Conservation (phyloP, 2,888 invertebrate genomes). For the Nymphalis c-album region DNA sequence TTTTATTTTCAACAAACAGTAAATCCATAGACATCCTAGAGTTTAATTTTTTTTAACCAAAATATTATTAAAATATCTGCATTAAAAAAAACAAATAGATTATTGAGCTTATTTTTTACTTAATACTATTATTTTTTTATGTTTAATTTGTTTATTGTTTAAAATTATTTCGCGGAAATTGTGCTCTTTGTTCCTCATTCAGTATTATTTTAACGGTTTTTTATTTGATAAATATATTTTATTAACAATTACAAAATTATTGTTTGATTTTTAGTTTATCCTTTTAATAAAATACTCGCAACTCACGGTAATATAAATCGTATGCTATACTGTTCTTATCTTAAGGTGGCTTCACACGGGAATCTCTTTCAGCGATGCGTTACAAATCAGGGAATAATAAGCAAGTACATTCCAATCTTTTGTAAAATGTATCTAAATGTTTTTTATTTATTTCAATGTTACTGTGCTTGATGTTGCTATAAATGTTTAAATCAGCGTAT, state of each 20-base stretch:
- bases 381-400: slow-evolving; percentile 33
- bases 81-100: too few species aligned
- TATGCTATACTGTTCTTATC: not conserved
- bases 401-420: slow-evolving; percentile 52
- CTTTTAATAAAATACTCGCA: not conserved
- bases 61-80: too few species aligned
- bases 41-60: too few species aligned
- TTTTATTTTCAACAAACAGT: too few species aligned
- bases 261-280: slow-evolving; percentile 30
- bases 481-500: not conserved
- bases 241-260: slow-evolving; percentile 11
- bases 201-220: slow-evolving; percentile 44
- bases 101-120: too few species aligned
- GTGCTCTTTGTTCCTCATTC: slow-evolving; percentile 44
- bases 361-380: slow-evolving; percentile 10
- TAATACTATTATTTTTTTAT: slow-evolving; percentile 1
- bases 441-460: slow-evolving; percentile 24
- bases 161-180: slow-evolving; percentile 18
- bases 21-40: too few species aligned
- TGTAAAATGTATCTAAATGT: slow-evolving; percentile 29
- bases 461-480: slow-evolving; percentile 3
- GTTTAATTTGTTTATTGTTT: slow-evolving; percentile 14
- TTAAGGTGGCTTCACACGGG: slow-evolving; percentile 1
- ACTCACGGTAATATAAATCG: not conserved
- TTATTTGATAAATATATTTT: slow-evolving; percentile 35